A percentile compares a stretch with the other conserved stretches of the same genome.
Evolutionary conservation across 2,797 vertebrate species (phyloP).

Genomic region (Erethizon dorsatum): DNA sequence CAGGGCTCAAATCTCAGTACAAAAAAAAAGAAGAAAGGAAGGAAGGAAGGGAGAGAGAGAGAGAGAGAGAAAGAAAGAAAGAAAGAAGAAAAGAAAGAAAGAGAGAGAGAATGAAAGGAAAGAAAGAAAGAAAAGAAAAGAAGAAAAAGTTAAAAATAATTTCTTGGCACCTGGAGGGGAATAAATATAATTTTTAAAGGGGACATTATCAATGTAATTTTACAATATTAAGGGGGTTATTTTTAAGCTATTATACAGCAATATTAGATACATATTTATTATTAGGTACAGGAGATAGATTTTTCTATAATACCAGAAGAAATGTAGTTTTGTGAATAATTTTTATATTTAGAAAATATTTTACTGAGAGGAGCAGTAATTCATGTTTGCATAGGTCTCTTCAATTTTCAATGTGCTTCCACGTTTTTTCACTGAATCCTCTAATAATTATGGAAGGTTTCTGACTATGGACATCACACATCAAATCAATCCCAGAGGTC

Average conservation of each 20-base stretch:
- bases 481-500: not conserved
- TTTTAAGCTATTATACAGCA: conserved; percentile 8
- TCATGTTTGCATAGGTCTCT: not conserved
- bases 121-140: not conserved
- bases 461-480: not conserved
- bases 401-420: not conserved
- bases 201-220: conserved; percentile 10
- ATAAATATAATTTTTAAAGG: conserved; percentile 36
- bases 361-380: not conserved
- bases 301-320: conserved; percentile 26
- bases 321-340: conserved; percentile 37
- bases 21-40: not conserved
- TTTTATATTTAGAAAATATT: conserved; percentile 57
- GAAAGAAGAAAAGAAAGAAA: not conserved
- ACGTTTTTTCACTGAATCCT: conserved; percentile 24
- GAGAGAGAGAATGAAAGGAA: not conserved
- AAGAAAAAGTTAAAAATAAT: not conserved
- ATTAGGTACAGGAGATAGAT: not conserved
- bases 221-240: not conserved
- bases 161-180: conserved; percentile 20
- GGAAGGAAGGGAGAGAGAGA: too few species aligned
- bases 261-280: conserved; percentile 32
- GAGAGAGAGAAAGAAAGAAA: not conserved
- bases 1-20: not conserved
- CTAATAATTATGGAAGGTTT: not conserved